phyloP scores from a whole-genome alignment of 2,888 invertebrate species.

The Petrophora chlorosata region DNA sequence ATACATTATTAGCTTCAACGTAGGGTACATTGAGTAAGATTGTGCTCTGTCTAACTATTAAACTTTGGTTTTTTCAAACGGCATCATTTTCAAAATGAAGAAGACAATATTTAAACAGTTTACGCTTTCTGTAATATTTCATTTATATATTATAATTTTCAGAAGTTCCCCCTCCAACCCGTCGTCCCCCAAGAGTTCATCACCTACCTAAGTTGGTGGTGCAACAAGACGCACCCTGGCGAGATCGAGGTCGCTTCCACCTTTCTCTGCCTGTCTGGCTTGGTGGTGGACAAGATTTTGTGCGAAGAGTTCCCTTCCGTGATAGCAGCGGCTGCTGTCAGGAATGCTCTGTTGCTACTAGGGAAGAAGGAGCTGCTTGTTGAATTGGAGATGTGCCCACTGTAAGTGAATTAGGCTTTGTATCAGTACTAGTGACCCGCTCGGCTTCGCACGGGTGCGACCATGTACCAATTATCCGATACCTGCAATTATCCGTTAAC shows the following conservation, averaged over 20 bases:
- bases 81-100: too few relatives aligned
- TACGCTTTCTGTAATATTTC: neutral
- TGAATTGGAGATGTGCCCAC: slow-evolving; percentile 43
- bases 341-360: slow-evolving; percentile 56
- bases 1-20: too few relatives aligned
- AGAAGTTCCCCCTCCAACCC: slow-evolving; percentile 65
- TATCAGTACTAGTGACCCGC: too few relatives aligned
- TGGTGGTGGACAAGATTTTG: slow-evolving; percentile 56
- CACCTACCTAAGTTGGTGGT: slow-evolving; percentile 63
- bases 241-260: slow-evolving; percentile 65
- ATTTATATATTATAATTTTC: slow-evolving; percentile 21
- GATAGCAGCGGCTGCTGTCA: slow-evolving; percentile 60
- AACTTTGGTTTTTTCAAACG: too few relatives aligned
- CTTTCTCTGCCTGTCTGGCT: slow-evolving; percentile 60
- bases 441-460: too few relatives aligned
- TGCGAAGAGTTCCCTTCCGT: slow-evolving; percentile 61
- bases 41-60: too few relatives aligned
- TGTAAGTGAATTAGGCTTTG: slow-evolving; percentile 50
- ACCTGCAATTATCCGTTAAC: too few relatives aligned
- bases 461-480: too few relatives aligned
- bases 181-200: slow-evolving; percentile 67
- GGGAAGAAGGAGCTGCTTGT: slow-evolving; percentile 45
- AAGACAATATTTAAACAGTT: neutral
- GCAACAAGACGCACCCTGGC: slow-evolving; percentile 45
- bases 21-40: too few relatives aligned